Conservation (phyloP, 2,888 invertebrate species). For the Dermolepida albohirtum region DNA sequence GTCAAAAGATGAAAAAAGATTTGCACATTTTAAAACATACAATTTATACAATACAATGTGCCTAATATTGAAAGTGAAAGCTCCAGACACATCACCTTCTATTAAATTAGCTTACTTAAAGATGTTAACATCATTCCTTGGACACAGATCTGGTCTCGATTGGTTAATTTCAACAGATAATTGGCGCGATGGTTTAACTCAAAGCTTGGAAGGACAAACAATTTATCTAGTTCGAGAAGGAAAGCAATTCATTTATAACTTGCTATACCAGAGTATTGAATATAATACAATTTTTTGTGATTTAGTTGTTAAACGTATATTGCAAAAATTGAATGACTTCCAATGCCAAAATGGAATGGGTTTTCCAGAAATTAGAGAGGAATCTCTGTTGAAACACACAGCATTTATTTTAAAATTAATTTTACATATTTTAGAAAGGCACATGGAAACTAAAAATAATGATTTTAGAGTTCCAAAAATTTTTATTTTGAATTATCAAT, state of each 20-base stretch:
- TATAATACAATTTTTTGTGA: constrained; percentile 68
- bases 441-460: constrained; percentile 56
- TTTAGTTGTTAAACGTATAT: constrained; percentile 69
- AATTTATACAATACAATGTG: constrained; percentile 63
- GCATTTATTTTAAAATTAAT: constrained; percentile 71
- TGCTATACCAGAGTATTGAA: constrained; percentile 70
- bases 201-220: constrained; percentile 75
- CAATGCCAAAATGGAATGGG: constrained; percentile 63
- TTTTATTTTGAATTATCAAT: constrained; percentile 61
- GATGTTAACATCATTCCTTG: constrained; percentile 71
- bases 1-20: constrained; percentile 70
- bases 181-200: constrained; percentile 75
- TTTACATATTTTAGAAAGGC: constrained; percentile 68
- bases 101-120: constrained; percentile 76
- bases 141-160: constrained; percentile 73
- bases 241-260: constrained; percentile 72
- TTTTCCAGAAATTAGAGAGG: constrained; percentile 67
- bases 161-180: constrained; percentile 74
- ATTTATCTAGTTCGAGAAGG: constrained; percentile 78
- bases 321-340: constrained; percentile 67
- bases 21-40: constrained; percentile 69
- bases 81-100: constrained; percentile 68
- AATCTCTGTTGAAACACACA: constrained; percentile 68
- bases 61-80: constrained; percentile 56
- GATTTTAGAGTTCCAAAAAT: constrained; percentile 59